Base-by-base conservation (phyloP, 2,797 vertebrate species). In the Catamblyrhynchus diadema region DNA sequence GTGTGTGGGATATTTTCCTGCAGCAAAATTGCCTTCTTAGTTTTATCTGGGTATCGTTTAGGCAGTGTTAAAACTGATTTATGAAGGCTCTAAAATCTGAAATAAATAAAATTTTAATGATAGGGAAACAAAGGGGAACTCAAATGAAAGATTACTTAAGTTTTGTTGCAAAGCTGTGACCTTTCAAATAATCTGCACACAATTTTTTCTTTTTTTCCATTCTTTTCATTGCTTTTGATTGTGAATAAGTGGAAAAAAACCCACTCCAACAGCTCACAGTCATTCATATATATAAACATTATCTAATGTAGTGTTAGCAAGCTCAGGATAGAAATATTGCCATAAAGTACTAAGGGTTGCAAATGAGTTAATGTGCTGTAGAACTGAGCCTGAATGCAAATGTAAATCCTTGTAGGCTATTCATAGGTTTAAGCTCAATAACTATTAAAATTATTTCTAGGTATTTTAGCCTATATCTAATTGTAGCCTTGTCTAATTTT, bases 401-500 rank as follows among this genome's bases (percentile, higher is more conserved):
- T 59, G 28, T 17, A 88, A 94, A 90, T 88, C 44, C 37, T 81
- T 59, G 27, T 42, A 79, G 30, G 24, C 48, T 82, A 72, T 59
- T 61, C 47, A 86, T 41, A 70, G 28, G 12, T 90, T 83, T 89
- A 81, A 90, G 27, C 14, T 83, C 35, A 61, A 67, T 65, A 92
- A 54, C 51, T 65, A 59, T 81, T 87, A 51, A 65, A 81, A 80
- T 74, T 81, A 89, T 95, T 93, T 83, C 56, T 62, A 89, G 21
- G 28, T 73, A 83, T 81, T 95, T 95, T 85, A 85, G 19, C 17
- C 37, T 69, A 59, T 50, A 67, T 64, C 28, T 77, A 81, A 70
- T 81, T 91, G 62, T 56, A 71, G 47, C 28, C 44, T 84, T 81
- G 30, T 84, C 70, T 95, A 88, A 87, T 92, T 93, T 90, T 93